A percentile compares a stretch with the other conserved stretches of the same genome.
Evolutionary conservation across 2,113 vertebrate genomes (phyloP).

Genomic region (Peromyscus maniculatus): DNA sequence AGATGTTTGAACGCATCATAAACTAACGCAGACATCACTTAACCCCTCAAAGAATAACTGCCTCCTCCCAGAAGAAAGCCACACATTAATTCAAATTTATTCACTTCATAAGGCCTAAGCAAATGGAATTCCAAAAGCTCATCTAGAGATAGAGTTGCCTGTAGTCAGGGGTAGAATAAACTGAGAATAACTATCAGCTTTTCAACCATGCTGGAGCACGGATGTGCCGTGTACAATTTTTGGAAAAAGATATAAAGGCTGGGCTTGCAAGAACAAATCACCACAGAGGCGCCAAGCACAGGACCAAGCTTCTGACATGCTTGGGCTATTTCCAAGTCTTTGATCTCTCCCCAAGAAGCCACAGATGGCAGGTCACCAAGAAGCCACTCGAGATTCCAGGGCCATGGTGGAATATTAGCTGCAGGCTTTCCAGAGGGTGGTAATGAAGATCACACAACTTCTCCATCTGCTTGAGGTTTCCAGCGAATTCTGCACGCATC

Average conservation of each 20-base stretch:
- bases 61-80: constrained; percentile 57
- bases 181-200: constrained; percentile 66
- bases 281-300: background rate
- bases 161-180: constrained; percentile 4
- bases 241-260: constrained; percentile 55
- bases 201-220: constrained; percentile 41
- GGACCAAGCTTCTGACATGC: background rate
- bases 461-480: constrained; percentile 69
- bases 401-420: constrained; percentile 41
- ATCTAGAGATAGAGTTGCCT: constrained; percentile 47
- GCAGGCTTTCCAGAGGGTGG: constrained; percentile 52
- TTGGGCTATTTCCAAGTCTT: constrained; percentile 40
- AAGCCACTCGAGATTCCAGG: constrained; percentile 56
- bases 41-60: constrained; percentile 58
- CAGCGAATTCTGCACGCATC: constrained; percentile 53
- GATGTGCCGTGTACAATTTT: constrained; percentile 32
- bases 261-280: constrained; percentile 42
- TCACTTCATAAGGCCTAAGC: constrained; percentile 63
- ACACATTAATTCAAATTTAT: constrained; percentile 79
- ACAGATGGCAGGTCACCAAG: constrained; percentile 55
- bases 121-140: constrained; percentile 72
- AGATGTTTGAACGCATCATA: background rate
- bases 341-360: constrained; percentile 61
- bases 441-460: constrained; percentile 53
- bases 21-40: constrained; percentile 59